phyloP scores from a whole-genome alignment of 2,797 vertebrate species.

The Bufotes viridis region DNA sequence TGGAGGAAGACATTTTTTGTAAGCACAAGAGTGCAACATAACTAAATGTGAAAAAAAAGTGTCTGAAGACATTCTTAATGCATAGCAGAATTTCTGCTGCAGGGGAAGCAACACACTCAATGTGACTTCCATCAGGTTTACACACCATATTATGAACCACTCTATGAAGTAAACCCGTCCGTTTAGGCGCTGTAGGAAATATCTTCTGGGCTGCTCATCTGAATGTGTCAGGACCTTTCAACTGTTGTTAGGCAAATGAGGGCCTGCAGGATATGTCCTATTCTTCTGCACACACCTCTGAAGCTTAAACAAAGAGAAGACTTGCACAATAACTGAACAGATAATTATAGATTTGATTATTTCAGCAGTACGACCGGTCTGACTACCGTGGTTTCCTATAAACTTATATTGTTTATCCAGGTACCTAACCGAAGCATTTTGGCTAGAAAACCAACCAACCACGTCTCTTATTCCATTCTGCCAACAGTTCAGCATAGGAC shows the following conservation, averaged over 20 bases:
- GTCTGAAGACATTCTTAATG: no score
- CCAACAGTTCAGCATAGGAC: background rate
- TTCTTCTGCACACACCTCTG: background rate
- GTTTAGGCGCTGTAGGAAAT: no score
- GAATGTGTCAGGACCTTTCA: background rate
- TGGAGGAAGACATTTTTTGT: no score
- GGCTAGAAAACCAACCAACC: background rate
- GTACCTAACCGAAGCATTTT: background rate
- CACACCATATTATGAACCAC: no score
- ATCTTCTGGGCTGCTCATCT: no score
- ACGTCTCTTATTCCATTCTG: background rate
- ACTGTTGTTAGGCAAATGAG: slow-evolving; percentile 8
- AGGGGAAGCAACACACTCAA: no score
- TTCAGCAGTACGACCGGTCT: slow-evolving; percentile 24
- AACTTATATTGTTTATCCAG: background rate
- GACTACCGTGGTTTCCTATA: background rate
- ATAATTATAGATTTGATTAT: slow-evolving; percentile 32
- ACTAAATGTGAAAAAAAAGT: no score
- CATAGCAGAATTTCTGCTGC: no score
- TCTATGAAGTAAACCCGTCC: no score
- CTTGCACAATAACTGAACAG: slow-evolving; percentile 47
- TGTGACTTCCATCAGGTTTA: no score
- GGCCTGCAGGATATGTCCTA: slow-evolving; percentile 37
- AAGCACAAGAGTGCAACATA: no score
- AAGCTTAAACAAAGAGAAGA: slow-evolving; percentile 31